Conservation (phyloP, 2,113 vertebrate genomes). For the Phalacrocorax pelagicus region DNA sequence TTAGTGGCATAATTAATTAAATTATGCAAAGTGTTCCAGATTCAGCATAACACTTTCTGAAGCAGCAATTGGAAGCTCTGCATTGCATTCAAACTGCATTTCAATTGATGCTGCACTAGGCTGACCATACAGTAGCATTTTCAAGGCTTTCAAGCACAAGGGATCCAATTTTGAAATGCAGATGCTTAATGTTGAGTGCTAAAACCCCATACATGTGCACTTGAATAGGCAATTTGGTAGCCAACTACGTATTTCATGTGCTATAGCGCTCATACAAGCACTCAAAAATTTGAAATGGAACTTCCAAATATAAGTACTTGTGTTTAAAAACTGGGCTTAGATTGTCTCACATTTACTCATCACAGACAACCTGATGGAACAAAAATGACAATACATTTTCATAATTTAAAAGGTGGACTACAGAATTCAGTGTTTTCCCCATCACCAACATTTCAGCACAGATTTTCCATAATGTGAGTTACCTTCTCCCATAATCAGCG, state of each 20-base stretch:
- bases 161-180: conserved; percentile 56
- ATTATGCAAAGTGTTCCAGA: conserved; percentile 65
- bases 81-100: conserved; percentile 49
- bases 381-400: neutral
- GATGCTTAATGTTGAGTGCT: conserved; percentile 30
- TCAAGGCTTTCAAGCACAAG: conserved; percentile 54
- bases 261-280: neutral
- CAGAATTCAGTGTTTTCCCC: neutral
- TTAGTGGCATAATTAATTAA: conserved; percentile 68
- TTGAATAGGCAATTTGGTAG: conserved; percentile 30
- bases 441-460: neutral
- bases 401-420: neutral
- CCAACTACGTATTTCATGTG: neutral
- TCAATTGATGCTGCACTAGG: conserved; percentile 21
- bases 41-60: conserved; percentile 48
- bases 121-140: conserved; percentile 15
- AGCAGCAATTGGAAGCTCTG: conserved; percentile 26
- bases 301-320: neutral
- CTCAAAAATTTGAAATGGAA: neutral
- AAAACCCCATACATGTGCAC: neutral
- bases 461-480: neutral
- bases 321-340: neutral
- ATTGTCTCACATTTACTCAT: neutral
- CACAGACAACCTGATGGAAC: neutral
- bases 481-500: neutral